These are phyloP conservation scores for Lydus trimaculatus DNA, from an alignment of 2,888 invertebrate genomes.

Conservation along the genomic window DNA sequence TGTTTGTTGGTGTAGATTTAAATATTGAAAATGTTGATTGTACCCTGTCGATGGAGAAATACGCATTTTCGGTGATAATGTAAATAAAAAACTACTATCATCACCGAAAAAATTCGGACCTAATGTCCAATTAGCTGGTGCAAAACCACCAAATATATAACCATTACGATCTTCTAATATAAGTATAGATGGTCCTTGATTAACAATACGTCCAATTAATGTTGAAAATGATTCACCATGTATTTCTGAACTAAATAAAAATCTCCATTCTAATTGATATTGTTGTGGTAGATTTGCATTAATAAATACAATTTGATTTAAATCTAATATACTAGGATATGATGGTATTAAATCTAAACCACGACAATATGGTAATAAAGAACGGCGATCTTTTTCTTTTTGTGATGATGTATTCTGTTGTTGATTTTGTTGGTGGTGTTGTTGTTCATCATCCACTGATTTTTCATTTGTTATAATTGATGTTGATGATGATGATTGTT, in stretches of 20 bases:
- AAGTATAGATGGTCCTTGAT: conserved; percentile 83
- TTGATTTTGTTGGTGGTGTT: conserved; percentile 18
- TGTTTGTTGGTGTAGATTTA: conserved; percentile 91
- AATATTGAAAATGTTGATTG: conserved; percentile 91
- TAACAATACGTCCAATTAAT: conserved; percentile 75
- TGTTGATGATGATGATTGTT: conserved; percentile 15
- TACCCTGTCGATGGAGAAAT: conserved; percentile 81
- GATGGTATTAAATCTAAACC: conserved; percentile 78
- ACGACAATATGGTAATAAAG: conserved; percentile 62
- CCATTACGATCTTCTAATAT: conserved; percentile 84
- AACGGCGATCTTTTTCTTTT: conserved; percentile 61
- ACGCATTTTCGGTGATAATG: conserved; percentile 80
- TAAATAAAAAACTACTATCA: conserved; percentile 83
- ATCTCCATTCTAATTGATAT: conserved; percentile 82
- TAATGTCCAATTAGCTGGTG: conserved; percentile 78
- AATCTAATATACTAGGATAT: conserved; percentile 77
- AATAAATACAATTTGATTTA: conserved; percentile 81
- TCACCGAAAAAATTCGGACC: conserved; percentile 80
- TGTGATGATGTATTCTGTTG: conserved; percentile 43
- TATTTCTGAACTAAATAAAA: conserved; percentile 84
- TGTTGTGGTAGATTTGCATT: conserved; percentile 81
- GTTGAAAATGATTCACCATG: conserved; percentile 93
- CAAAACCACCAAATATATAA: conserved; percentile 90
- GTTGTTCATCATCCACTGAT: conserved; percentile 25
- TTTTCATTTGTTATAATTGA: conserved; percentile 31